Percentiles rank a stretch among this genome's conserved stretches.
These are phyloP conservation scores for Leuciscus waleckii DNA, from an alignment of 2,797 vertebrate genomes.

Conservation along the genomic window DNA sequence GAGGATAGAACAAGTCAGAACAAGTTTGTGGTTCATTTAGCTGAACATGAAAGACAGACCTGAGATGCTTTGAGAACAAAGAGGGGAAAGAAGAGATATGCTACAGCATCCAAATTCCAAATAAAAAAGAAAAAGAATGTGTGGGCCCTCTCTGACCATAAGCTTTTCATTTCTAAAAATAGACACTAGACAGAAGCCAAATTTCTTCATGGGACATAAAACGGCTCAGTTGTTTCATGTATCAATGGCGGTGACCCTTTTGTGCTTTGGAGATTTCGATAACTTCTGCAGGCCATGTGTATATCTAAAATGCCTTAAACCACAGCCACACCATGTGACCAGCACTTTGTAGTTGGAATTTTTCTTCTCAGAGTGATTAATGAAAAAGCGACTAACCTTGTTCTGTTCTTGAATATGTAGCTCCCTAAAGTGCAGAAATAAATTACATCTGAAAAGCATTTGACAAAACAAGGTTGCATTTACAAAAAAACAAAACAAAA, in stretches of 20 bases:
- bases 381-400: background rate
- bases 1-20: background rate
- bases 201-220: slow-evolving; percentile 55
- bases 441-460: background rate
- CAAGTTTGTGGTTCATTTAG: background rate
- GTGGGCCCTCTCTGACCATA: slow-evolving; percentile 4
- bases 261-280: slow-evolving; percentile 54
- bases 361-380: background rate
- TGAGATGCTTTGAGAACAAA: slow-evolving; percentile 16
- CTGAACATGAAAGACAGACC: slow-evolving; percentile 18
- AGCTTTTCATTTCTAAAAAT: slow-evolving; percentile 58
- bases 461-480: slow-evolving; percentile 16
- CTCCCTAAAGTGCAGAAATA: slow-evolving; percentile 8
- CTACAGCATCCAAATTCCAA: background rate
- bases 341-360: background rate
- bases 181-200: slow-evolving; percentile 55
- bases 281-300: slow-evolving; percentile 60
- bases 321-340: slow-evolving; percentile 6
- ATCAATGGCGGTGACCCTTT: slow-evolving; percentile 56
- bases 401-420: background rate
- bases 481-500: background rate
- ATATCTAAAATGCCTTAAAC: slow-evolving; percentile 50
- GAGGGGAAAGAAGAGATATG: background rate
- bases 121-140: background rate
- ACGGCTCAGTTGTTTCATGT: slow-evolving; percentile 56